These are phyloP conservation scores for Camponotus floridanus DNA, from an alignment of 1,140 invertebrate genomes.

Conservation along the genomic window DNA sequence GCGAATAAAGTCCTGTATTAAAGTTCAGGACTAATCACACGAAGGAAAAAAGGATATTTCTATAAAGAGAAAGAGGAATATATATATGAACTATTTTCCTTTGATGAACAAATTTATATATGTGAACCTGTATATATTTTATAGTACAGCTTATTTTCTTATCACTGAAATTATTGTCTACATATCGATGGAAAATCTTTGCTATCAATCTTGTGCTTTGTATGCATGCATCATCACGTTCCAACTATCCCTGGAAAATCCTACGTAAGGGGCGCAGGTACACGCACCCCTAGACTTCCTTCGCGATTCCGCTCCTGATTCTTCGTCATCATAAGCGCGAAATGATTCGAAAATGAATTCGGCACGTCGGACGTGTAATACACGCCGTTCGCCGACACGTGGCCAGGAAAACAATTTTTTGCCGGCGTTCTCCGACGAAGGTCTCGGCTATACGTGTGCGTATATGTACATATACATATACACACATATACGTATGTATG, in stretches of 20 bases:
- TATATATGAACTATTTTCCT: neutral
- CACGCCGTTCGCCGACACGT: constrained; percentile 26
- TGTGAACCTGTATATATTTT: neutral
- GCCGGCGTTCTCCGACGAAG: constrained; percentile 30
- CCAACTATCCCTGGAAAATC: neutral
- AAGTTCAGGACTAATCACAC: neutral
- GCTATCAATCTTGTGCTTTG: neutral
- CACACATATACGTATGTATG: neutral
- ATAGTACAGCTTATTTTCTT: neutral
- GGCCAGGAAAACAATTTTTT: constrained; percentile 72
- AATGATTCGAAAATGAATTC: constrained; percentile 19
- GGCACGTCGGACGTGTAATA: constrained; percentile 35
- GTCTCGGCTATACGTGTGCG: constrained; percentile 15
- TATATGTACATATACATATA: neutral
- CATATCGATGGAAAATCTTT: neutral
- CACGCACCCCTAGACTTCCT: neutral
- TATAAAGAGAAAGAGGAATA: neutral
- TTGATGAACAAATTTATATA: neutral
- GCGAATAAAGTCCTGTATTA: neutral
- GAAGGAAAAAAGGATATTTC: neutral
- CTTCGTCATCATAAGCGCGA: neutral
- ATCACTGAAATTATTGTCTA: neutral
- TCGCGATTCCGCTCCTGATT: constrained; percentile 17
- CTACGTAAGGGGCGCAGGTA: too few relatives aligned
- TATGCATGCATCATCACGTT: neutral